Base-by-base conservation (phyloP, 2,113 vertebrate species). In the Spheniscus mendiculus region DNA sequence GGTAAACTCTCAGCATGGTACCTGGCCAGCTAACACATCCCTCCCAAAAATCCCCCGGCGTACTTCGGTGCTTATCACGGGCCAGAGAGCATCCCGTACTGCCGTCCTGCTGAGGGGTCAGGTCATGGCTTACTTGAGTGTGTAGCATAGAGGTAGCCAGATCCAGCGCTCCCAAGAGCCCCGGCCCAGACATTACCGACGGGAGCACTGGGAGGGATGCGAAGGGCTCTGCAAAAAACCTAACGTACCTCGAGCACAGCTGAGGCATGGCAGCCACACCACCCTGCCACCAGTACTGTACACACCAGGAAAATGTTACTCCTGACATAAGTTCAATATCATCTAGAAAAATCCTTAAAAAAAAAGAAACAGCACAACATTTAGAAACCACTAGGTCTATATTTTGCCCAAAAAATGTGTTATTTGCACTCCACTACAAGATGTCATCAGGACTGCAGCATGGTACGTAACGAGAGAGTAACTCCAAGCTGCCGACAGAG, bases 341-440 rank as follows among this genome's bases (percentile, higher is more conserved):
- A 34, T 23, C 4, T 53, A n/a, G 34, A 86, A 66, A 77, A 82
- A 73, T 13, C 20, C 19, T 67, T 32, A 3, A 63, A 89, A 79
- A 4, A 79, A 81, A 70, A 44, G 34, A 61, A 86, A 19, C 5
- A 70, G 19, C 83, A 69, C 34, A 82, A 56, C 1, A 3, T 58
- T 92, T 87, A 25, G 69, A 92, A 94, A 83, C 50, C 72, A 67
- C 71, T 45, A 47, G 16, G 30, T 74, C 71, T 92, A 17, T 90
- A 73, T 87, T 88, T 92, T 86, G 30, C 69, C 55, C 0, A 0
- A 42, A 71, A 97, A 90, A 89, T 85, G 49, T 85, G 58, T 80
- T 86, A 86, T 92, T 96, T 90, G 50, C 72, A 63, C 90, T 89
- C 29, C 27, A 26, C 38, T 84, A 93, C 80, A 93, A 97, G 88